These are phyloP conservation scores for Daphoenositta chrysoptera DNA, from an alignment of 2,113 vertebrate genomes.

Conservation along the genomic window DNA sequence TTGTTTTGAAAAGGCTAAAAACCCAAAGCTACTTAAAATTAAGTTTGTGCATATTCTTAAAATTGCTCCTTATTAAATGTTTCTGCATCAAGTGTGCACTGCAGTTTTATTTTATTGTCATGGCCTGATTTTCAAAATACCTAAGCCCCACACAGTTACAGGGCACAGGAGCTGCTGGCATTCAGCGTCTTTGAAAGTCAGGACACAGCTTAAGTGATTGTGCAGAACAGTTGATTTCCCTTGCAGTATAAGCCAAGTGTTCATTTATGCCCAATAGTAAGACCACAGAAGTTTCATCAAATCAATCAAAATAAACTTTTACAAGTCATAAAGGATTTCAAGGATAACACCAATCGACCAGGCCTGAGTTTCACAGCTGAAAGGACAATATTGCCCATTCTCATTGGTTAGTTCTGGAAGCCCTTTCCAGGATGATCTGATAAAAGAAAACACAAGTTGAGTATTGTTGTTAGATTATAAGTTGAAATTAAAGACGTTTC, in stretches of 20 bases:
- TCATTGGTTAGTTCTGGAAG: conserved; percentile 96
- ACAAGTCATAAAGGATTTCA: conserved; percentile 86
- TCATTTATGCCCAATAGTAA: conserved; percentile 32
- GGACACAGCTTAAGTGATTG: not conserved
- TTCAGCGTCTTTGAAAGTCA: not conserved
- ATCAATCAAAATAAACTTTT: conserved; percentile 32
- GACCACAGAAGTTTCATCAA: not conserved
- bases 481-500: not conserved
- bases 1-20: not conserved
- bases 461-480: not conserved
- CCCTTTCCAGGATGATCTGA: conserved; percentile 94
- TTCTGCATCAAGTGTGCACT: not conserved
- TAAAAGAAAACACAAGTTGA: not conserved
- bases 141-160: not conserved
- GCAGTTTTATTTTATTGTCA: not conserved
- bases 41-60: conserved; percentile 13
- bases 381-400: conserved; percentile 89
- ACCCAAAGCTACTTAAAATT: not conserved
- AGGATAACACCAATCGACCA: conserved; percentile 89
- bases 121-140: not conserved
- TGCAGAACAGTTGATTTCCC: conserved; percentile 12
- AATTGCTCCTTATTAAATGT: not conserved
- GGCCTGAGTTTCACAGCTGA: conserved; percentile 97
- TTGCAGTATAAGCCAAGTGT: not conserved
- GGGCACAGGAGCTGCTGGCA: not conserved